Evolutionary conservation across 2,113 vertebrate genomes (phyloP).

Genomic region (Aix galericulata): DNA sequence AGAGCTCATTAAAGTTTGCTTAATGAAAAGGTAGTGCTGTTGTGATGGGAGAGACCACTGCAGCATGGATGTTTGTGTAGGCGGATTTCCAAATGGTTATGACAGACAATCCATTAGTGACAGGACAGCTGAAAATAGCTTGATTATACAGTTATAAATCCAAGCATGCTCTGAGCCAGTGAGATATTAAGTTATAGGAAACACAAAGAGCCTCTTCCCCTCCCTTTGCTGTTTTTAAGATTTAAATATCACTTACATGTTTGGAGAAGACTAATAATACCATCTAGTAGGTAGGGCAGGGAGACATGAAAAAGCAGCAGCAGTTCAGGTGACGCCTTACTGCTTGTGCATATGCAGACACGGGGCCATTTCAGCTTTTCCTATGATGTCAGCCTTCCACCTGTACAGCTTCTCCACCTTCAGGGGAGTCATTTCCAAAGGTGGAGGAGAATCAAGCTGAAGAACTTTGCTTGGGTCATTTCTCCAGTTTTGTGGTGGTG

Average conservation of each 20-base stretch:
- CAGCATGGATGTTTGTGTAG: background rate
- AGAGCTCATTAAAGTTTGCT: background rate
- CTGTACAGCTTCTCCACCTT: background rate
- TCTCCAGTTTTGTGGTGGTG: background rate
- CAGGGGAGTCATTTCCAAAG: background rate
- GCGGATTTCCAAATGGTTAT: background rate
- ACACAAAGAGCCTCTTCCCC: background rate
- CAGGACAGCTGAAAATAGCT: constrained; percentile 33
- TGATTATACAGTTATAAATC: constrained; percentile 4
- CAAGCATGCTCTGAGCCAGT: background rate
- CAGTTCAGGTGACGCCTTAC: background rate
- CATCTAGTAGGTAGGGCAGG: background rate
- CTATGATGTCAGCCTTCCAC: background rate
- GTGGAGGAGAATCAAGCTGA: background rate
- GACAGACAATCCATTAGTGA: constrained; percentile 25
- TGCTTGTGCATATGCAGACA: background rate
- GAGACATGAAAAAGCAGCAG: background rate
- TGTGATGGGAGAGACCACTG: constrained; percentile 15
- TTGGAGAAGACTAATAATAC: background rate
- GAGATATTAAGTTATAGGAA: background rate
- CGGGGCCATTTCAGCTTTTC: background rate
- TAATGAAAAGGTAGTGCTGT: constrained; percentile 34
- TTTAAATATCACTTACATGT: background rate
- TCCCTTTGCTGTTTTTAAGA: background rate
- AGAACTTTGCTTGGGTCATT: background rate